Base-by-base conservation (phyloP, 2,797 vertebrate species). In the Halcyon badia region DNA sequence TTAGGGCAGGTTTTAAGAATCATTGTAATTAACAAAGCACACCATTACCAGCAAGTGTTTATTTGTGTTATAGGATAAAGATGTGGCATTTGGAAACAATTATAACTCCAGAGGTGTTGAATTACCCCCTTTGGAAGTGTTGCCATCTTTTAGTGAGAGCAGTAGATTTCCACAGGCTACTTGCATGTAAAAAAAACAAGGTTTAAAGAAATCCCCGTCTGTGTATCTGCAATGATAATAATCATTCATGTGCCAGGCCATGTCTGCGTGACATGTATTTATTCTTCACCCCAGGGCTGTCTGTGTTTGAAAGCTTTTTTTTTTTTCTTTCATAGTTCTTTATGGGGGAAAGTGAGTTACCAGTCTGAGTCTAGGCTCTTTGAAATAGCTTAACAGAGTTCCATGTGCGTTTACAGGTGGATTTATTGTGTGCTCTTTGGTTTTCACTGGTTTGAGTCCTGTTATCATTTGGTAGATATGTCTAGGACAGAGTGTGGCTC, bases 1-100 rank as follows among this genome's bases (percentile, higher is more conserved):
- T 97, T 97, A 96, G 96, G 90, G 93, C 76, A 95, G 95, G 97
- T 96, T 97, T 96, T 94, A 96, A 92, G 83, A 97, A 96, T 86
- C 96, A 69, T 91, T 85, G 83, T 96, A 95, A 95, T 83, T 94
- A 95, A 97, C 93, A 97, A 97, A 96, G 70, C 92, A 89, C 91
- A 91, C 94, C 94, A 95, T 97, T 95, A 87, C 57, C 58, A 80
- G 79, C 87, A 81, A 94, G 78, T 94, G 85, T 93, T 73, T 96
- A 72, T 96, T 94, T 95, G 85, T 93, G 82, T 86, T 94, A 54
- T 11, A 93, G 83, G 58, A 96, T 81, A 94, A 95, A 94, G 58
- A 57, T 82, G 91, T 94, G 93, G 73, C 62, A 81, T 72, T 91
- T 83, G 80, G 92, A 97, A 93, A 82, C 21, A 97, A 96, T 97